Conservation (phyloP, 2,888 invertebrate genomes). For the Globia sparganii region DNA sequence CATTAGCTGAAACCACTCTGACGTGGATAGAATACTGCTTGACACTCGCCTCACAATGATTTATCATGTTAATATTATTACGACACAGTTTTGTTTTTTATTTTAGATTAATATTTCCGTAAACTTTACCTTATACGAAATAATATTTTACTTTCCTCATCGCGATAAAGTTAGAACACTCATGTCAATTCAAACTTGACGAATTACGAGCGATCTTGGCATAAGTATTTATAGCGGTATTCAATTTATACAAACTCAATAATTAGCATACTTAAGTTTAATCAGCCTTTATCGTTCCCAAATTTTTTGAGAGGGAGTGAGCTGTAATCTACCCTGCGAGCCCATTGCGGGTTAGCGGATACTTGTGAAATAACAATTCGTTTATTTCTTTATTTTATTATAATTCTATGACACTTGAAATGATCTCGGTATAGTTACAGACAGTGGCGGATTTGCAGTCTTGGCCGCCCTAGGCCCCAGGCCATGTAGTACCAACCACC, state of each 20-base stretch:
- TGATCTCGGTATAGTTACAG: background rate
- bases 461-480: no score
- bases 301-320: background rate
- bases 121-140: slow-evolving; percentile 12
- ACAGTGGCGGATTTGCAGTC: no score
- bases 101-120: slow-evolving; percentile 10
- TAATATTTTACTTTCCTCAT: slow-evolving; percentile 10
- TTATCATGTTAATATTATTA: slow-evolving; percentile 39
- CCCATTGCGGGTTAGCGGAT: background rate
- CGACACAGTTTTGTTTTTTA: slow-evolving; percentile 12
- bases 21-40: slow-evolving; percentile 46
- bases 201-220: background rate
- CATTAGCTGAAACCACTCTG: slow-evolving; percentile 55
- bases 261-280: no score
- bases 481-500: no score
- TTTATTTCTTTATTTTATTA: background rate
- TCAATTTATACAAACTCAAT: background rate
- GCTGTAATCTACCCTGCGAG: background rate
- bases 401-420: background rate
- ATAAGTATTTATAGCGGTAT: background rate
- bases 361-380: background rate
- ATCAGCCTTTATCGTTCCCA: background rate
- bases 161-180: background rate
- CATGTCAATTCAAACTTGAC: background rate
- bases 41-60: slow-evolving; percentile 45